Base-by-base conservation (phyloP, 1,140 invertebrate genomes). In the Branchinecta lindahli region DNA sequence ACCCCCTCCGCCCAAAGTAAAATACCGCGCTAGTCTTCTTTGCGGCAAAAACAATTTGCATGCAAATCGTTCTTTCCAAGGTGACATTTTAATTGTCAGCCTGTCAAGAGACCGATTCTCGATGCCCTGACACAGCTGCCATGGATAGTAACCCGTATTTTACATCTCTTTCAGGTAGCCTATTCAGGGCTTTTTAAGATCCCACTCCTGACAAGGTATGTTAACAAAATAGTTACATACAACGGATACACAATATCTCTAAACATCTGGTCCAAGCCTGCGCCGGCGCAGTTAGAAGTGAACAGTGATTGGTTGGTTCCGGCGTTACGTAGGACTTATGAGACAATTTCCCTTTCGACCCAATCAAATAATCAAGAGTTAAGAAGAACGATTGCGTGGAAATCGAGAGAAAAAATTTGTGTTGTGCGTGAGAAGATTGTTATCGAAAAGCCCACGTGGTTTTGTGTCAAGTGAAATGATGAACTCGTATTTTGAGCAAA, bases 401-500 rank as follows among this genome's bases (percentile, higher is more conserved):
- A 61, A 15, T 61, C 18, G 12, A 12, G 12, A 61, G 52, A 20
- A 61, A 20, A 61, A 61, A 61, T 15, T 15, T 15, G 18, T 20
- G 12, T 61, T 61, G 52, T 61, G 18, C 12, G 52, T 61, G 52
- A 61, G 18, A 20, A 15, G 52, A 61, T 61, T 61, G 12, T 20
- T 15, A 61, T 61, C 52, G 12, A 15, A 20, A 33, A 4, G 6
- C 52, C 52, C 52, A 61, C 52, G 52, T 61, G 52, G 52, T 61
- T 61, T 20, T 33, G 33, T 33, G 33, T 33, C 33, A 33, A 61
- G 52, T 61, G 52, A 73, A 74, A 80, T 81, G 82, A 94, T 94
- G 92, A 94, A 94, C 86, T 92, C 91, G 77, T 94, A 94, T 81
- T 95, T 94, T 80, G 91, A 94, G 81, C 91, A 93, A 82, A 87